phyloP scores from a whole-genome alignment of 2,888 invertebrate genomes.

The Lampropteryx suffumata region DNA sequence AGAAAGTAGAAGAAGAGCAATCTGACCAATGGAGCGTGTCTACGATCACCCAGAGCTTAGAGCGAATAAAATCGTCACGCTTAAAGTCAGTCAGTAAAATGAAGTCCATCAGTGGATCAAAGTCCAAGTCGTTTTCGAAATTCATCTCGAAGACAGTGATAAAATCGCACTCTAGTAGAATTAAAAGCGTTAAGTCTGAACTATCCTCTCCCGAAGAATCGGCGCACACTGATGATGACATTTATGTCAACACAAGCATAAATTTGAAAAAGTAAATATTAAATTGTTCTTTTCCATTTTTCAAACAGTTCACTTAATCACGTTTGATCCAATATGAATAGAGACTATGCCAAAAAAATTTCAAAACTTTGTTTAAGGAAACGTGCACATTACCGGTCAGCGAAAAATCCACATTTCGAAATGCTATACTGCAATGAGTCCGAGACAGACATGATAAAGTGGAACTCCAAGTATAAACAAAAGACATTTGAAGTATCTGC shows the following conservation, averaged over 20 bases:
- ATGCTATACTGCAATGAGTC: slow-evolving; percentile 73
- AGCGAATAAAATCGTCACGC: slow-evolving; percentile 39
- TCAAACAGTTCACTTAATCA: not conserved
- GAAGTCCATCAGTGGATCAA: slow-evolving; percentile 41
- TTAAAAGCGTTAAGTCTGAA: slow-evolving; percentile 34
- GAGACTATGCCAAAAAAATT: too few relatives aligned
- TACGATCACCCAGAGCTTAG: slow-evolving; percentile 34
- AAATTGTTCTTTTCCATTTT: too few relatives aligned
- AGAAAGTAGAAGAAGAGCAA: slow-evolving; percentile 40
- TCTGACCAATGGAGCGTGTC: slow-evolving; percentile 53
- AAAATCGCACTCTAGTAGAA: slow-evolving; percentile 35
- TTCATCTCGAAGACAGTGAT: slow-evolving; percentile 45
- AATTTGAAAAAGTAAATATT: slow-evolving; percentile 20
- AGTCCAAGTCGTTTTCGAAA: slow-evolving; percentile 49
- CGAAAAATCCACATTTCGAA: slow-evolving; percentile 64
- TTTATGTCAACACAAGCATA: slow-evolving; percentile 48
- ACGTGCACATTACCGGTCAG: not conserved
- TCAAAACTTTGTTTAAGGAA: not conserved
- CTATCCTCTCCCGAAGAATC: slow-evolving; percentile 26
- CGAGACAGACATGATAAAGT: slow-evolving; percentile 77
- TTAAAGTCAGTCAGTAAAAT: slow-evolving; percentile 37
- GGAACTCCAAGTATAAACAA: slow-evolving; percentile 74
- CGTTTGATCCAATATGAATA: too few relatives aligned
- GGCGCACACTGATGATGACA: slow-evolving; percentile 50
- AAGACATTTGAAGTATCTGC: slow-evolving; percentile 71